Evolutionary conservation across 2,888 invertebrate species (phyloP), one percentile per base, ranked within the genome.

Genomic region (Eristalinus aeneus): DNA sequence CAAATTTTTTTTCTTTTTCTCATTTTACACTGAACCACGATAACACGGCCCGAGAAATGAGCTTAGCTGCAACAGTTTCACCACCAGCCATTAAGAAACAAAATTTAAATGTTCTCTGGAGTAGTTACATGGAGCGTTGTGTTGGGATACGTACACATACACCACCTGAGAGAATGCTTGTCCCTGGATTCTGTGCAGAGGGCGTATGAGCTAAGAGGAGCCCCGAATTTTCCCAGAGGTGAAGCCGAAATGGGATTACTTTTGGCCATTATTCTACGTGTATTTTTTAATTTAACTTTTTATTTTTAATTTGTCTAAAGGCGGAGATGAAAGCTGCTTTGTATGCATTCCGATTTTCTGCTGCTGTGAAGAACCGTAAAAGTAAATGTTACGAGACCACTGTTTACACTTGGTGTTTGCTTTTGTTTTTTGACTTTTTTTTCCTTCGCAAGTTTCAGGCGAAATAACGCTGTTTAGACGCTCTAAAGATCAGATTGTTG

Each of bases 31-130:
- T n/a, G 22, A 27, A 12, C 23, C 23, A 22, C 56, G 23, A 23
- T 10, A 56, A 56, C n/a, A n/a, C 12, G 22, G 34, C 22, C 31
- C 20, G 31, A 53, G 22, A 54, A 34, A 58, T 34, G 36, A 71
- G n/a, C 31, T 60, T 12, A 60, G 60, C 58, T 27, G 9, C 60
- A 39, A 27, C 31, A 60, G 20, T 34, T 74, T 60, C n/a, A 20
- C 60, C 27, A 12, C 27, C 71, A 73, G 32, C 74, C 56, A 58
- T 65, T 58, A 58, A 65, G 23, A 32, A 67, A 27, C 34, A 53
- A 76, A 67, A 76, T 76, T 76, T 76, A 63, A 69, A 76, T 76
- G 68, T 68, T 20, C 68, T 69, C 54, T 9, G 61, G 56, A 54
- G 36, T 23, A 54, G 27, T 27, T 36, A 61, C 53, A 64, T 63